Evolutionary conservation across 1,140 invertebrate species (phyloP), one percentile per base, ranked within the genome.

Genomic region (Drosophila suzukii): DNA sequence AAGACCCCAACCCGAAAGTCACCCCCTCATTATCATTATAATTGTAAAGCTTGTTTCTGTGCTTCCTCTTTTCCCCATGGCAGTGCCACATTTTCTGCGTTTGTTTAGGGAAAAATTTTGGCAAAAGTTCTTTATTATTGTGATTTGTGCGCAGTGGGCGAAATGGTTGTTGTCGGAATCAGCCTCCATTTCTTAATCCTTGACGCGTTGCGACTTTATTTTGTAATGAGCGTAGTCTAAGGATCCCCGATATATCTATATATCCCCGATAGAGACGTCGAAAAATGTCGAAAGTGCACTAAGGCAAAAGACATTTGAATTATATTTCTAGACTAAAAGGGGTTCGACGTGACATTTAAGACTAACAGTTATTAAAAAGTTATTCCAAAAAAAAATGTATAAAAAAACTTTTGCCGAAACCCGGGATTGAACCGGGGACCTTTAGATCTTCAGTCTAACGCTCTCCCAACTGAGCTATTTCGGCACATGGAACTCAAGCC

Each of bases 381-480:
- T 30, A 30, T 8, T 30, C 8, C 8, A 27, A 53, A 32, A 13
- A 20, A 34, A 49, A 36, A 2, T 44, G 11, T 24, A 43, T 39
- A 51, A 74, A 63, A 57, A 38, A 15, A 5, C 5, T 3, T 36
- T 56, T 53, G 94, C 94, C 94, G 94, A 95, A 95, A 95, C 95
- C 94, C 93, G 94, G 94, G 94, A 95, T 95, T 93, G 94, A 95
- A 95, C 95, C 94, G 93, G 94, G 95, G 95, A 96, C 95, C 94
- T 95, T 95, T 95, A 95, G 95, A 95, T 95, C 95, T 95, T 95
- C 95, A 95, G 95, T 95, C 95, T 95, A 95, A 95, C 95, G 95
- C 95, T 96, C 95, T 96, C 95, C 95, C 95, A 95, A 95, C 94
- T 95, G 94, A 95, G 94, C 94, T 95, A 95, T 75, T 75, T 75